These are phyloP conservation scores for Hyalella azteca DNA, from an alignment of 2,888 invertebrate genomes.

Conservation along the genomic window DNA sequence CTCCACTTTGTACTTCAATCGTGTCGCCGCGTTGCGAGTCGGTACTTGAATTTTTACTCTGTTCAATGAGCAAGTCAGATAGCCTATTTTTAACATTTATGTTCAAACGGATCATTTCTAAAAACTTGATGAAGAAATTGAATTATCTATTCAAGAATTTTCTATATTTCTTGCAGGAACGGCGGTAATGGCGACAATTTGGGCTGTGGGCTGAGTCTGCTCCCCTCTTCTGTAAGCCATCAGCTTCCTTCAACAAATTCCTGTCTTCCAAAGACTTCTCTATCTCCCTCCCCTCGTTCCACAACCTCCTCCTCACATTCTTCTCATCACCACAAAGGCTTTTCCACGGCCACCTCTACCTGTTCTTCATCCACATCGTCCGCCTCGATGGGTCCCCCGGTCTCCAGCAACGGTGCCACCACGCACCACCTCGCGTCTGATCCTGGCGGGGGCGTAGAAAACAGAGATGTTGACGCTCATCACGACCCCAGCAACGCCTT, in stretches of 20 bases:
- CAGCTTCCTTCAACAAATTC: not conserved
- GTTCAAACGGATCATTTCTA: too few species aligned
- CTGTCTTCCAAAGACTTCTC: not conserved
- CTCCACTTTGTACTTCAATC: too few species aligned
- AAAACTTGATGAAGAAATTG: too few species aligned
- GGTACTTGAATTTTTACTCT: too few species aligned
- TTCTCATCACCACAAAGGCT: not conserved
- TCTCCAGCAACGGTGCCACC: not conserved
- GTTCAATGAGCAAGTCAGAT: too few species aligned
- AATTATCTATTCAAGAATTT: not conserved
- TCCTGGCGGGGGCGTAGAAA: not conserved
- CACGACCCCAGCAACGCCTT: not conserved
- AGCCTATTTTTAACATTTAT: too few species aligned
- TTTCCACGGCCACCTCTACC: constrained; percentile 15
- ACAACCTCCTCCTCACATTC: constrained; percentile 26
- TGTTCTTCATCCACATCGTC: not conserved
- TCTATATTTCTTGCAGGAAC: not conserved
- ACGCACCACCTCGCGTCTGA: not conserved
- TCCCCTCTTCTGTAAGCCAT: constrained; percentile 27
- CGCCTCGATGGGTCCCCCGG: not conserved
- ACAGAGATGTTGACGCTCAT: not conserved
- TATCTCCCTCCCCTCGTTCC: constrained; percentile 18
- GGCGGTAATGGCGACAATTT: constrained; percentile 22
- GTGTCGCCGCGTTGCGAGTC: too few species aligned
- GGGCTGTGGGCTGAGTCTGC: constrained; percentile 37